Evolutionary conservation across 64 coral and sea anemone species (phyloP).

Genomic region (Actinia equina): DNA sequence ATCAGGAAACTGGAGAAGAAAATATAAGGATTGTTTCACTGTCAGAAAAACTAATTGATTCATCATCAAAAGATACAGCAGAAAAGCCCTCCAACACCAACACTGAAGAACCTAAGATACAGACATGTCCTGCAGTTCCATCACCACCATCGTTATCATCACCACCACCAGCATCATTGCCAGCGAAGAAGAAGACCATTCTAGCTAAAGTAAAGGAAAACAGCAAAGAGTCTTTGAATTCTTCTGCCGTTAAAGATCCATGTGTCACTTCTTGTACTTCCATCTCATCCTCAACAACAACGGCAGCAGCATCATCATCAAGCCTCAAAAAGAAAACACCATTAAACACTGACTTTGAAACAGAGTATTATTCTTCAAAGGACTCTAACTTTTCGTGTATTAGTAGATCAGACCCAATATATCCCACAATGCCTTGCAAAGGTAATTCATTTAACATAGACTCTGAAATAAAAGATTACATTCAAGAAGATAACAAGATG

Average conservation of each 20-base stretch:
- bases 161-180: background rate
- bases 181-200: too few species aligned
- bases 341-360: constrained; percentile 12
- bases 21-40: too few species aligned
- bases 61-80: background rate
- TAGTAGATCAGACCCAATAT: background rate
- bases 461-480: background rate
- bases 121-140: background rate
- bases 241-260: too few species aligned
- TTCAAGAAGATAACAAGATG: background rate
- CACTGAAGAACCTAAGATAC: background rate
- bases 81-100: background rate
- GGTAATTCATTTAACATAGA: background rate
- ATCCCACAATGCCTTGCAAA: background rate
- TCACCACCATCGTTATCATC: background rate
- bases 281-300: background rate
- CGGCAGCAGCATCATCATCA: background rate
- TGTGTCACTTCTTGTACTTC: background rate
- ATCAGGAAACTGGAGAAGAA: background rate
- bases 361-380: background rate
- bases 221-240: too few species aligned
- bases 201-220: too few species aligned
- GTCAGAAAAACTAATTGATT: background rate
- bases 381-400: background rate
- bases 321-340: background rate